phyloP scores from a whole-genome alignment of 2,888 invertebrate genomes.

The Orgyia antiqua region DNA sequence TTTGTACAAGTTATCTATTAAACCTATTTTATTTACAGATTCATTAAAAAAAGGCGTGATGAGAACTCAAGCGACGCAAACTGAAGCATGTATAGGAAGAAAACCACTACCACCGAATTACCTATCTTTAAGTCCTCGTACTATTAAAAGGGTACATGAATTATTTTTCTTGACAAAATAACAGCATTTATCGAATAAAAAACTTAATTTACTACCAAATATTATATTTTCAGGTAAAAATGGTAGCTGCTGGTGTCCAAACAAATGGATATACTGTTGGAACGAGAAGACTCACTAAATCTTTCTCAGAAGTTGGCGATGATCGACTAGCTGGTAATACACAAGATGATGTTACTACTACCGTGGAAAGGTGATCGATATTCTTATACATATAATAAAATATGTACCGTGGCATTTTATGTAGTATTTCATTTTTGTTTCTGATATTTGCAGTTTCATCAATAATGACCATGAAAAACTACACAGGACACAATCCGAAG shows the following conservation, averaged over 20 bases:
- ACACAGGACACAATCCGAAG: slow-evolving; percentile 91
- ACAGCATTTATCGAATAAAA: no score
- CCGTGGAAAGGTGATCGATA: slow-evolving; percentile 67
- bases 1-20: no score
- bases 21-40: slow-evolving; percentile 72
- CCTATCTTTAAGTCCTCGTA: slow-evolving; percentile 87
- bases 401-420: background rate
- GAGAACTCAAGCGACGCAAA: slow-evolving; percentile 96
- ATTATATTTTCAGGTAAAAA: slow-evolving; percentile 84
- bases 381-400: background rate
- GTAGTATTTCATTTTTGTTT: background rate
- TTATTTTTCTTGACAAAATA: no score
- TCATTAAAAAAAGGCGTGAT: slow-evolving; percentile 90
- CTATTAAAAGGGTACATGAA: slow-evolving; percentile 84
- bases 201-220: no score
- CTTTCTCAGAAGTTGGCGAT: slow-evolving; percentile 85
- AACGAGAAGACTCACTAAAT: slow-evolving; percentile 86
- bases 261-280: slow-evolving; percentile 86
- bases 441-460: slow-evolving; percentile 45
- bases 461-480: slow-evolving; percentile 84
- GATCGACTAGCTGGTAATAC: slow-evolving; percentile 54
- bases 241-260: slow-evolving; percentile 94
- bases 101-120: slow-evolving; percentile 84
- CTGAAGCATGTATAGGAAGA: slow-evolving; percentile 85
- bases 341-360: slow-evolving; percentile 45